phyloP scores from a whole-genome alignment of 1,140 invertebrate genomes.

The Drosophila virilis region DNA sequence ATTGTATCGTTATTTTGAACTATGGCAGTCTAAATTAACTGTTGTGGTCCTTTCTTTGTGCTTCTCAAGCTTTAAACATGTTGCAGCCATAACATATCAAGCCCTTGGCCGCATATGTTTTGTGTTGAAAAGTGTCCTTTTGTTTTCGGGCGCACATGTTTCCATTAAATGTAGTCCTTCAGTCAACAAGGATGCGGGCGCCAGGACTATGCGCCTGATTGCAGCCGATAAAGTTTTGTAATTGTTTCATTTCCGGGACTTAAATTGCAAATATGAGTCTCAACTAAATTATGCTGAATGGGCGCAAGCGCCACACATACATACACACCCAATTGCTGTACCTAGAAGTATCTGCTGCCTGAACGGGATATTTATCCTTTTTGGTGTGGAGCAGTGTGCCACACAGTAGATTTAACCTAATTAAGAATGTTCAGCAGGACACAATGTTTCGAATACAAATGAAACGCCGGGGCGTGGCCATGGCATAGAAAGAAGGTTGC shows the following conservation, averaged over 20 bases:
- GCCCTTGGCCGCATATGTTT: constrained; percentile 35
- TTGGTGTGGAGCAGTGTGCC: constrained; percentile 31
- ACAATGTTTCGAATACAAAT: constrained; percentile 83
- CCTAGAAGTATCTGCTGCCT: constrained; percentile 1
- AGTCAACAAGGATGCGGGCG: constrained; percentile 27
- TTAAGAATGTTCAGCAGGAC: constrained; percentile 84
- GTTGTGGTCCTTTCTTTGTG: neutral
- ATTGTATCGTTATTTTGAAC: too few relatives aligned
- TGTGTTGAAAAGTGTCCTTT: constrained; percentile 21
- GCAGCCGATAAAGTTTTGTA: constrained; percentile 79
- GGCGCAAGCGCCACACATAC: constrained; percentile 34
- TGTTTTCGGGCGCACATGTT: constrained; percentile 33
- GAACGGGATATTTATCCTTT: constrained; percentile 37
- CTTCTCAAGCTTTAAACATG: constrained; percentile 32
- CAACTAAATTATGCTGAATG: constrained; percentile 73
- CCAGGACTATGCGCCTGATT: constrained; percentile 51
- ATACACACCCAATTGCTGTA: constrained; percentile 33
- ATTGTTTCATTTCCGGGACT: constrained; percentile 84
- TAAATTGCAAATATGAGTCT: constrained; percentile 83
- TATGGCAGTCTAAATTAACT: too few relatives aligned
- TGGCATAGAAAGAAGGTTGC: neutral
- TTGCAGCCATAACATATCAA: constrained; percentile 40
- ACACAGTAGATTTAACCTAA: constrained; percentile 84
- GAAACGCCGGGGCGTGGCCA: constrained; percentile 53
- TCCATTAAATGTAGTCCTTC: constrained; percentile 29